Evolutionary conservation across 2,888 invertebrate genomes (phyloP), one percentile per base, ranked within the genome.

Genomic region (Stenotaenia linearis): DNA sequence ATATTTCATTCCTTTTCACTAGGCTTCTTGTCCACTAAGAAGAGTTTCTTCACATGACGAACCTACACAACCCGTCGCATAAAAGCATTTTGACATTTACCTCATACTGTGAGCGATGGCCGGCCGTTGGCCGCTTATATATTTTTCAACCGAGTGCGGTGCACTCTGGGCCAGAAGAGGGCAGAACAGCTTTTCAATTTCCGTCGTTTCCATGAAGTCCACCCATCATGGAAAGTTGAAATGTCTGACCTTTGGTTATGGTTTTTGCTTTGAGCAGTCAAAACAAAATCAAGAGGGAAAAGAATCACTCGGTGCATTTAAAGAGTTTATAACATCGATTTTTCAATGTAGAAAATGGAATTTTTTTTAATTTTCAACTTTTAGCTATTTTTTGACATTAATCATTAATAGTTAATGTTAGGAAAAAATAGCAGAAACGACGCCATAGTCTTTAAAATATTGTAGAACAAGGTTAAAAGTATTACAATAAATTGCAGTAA

Each of bases 81-180:
- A 61, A 61, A 61, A 61, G 61, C 61, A 61, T 61, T 61, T 61
- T 61, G 61, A 61, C 61, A 61, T 61, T 61, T 61, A 61, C 61
- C 61, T 61, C 61, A 61, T 61, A 61, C 61, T 61, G 61, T 61
- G 61, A 61, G 61, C 61, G 61, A 61, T 61, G 61, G 61, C 15
- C 15, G 61, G 61, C 61, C 61, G 61, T 61, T 61, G 61, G 61
- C 23, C 61, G 61, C 61, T 61, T 61, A 61, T 61, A 61, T 61
- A 61, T 61, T 61, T 61, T 61, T 61, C 61, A 61, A 61, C 25
- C 12, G 61, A 61, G 25, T 61, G 15, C 28, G 61, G 6, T 61
- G 61, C 61, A 61, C 61, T 61, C 61, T 23, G 61, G 56, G 61
- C 61, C 61, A 61, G 25, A 61, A 25, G 61, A 61, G 45, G n/a